These are phyloP conservation scores for Ypsolopha sequella DNA, from an alignment of 2,888 invertebrate species.

Conservation along the genomic window DNA sequence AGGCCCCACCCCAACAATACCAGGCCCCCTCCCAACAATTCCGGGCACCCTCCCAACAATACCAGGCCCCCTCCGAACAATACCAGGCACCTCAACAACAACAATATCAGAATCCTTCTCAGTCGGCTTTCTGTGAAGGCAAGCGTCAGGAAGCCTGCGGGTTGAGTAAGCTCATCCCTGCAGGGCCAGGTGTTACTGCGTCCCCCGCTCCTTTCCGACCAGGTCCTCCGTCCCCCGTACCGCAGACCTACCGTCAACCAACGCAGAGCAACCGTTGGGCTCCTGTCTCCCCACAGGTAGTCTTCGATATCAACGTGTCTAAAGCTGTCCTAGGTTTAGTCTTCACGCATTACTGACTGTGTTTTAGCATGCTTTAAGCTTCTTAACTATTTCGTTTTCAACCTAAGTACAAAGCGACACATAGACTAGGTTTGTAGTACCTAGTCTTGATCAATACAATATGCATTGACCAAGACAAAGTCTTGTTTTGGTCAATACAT, in stretches of 20 bases:
- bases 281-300: constrained; percentile 62
- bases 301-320: background rate
- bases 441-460: too few species aligned
- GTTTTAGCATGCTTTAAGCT: too few species aligned
- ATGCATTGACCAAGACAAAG: too few species aligned
- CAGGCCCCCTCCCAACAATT: constrained; percentile 4
- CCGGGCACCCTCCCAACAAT: constrained; percentile 1
- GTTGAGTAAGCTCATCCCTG: constrained; percentile 60
- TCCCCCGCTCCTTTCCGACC: constrained; percentile 31
- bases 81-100: constrained; percentile 13
- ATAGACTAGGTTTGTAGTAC: too few species aligned
- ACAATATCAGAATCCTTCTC: constrained; percentile 7
- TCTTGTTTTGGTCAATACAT: too few species aligned
- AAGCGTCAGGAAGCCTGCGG: constrained; percentile 50
- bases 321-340: background rate
- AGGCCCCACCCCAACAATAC: constrained; percentile 13
- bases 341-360: background rate
- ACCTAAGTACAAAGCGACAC: too few species aligned
- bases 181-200: constrained; percentile 44
- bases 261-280: constrained; percentile 46
- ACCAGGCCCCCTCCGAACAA: constrained; percentile 11
- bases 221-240: constrained; percentile 45
- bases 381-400: too few species aligned
- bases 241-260: constrained; percentile 39
- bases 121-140: constrained; percentile 41